Base-by-base conservation (phyloP, 2,888 invertebrate genomes). In the Leptopilina syphax region DNA sequence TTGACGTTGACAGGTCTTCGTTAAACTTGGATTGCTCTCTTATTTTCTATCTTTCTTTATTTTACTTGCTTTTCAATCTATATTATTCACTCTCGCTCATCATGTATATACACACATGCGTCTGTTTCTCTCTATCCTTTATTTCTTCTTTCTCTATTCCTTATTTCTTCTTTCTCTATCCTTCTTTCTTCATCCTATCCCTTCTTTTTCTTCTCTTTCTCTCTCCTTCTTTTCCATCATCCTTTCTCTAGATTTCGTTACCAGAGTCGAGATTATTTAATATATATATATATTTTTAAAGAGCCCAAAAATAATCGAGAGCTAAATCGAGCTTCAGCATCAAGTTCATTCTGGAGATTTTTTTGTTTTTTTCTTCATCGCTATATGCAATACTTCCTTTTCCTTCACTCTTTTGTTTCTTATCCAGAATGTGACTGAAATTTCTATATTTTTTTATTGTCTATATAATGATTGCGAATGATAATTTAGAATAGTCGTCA, bases 1-100 rank as follows among this genome's bases (percentile, higher is more conserved):
- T 78, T 79, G 84, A 82, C 81, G 77, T 82, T 82, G 84, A 84
- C 80, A 83, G 84, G 82, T 83, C 82, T 80, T 80, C 78, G 79
- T 80, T 80, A 83, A 83, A 83, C 81, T 77, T 81, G 78, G 82
- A 83, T 83, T 78, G 83, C 66, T 82, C 82, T 83, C 79, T 84
- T 76, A 77, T 79, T 82, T 81, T 83, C 54, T 77, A 65, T 50
- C 78, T 68, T 9, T 34, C 73, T 57, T 63, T 24, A 9, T 63
- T 24, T 63, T 18, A 18, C 60, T 60, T 60, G 6, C 5, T 60
- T 60, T 65, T 65, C 65, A 10, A 7, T 65, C 50, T 50, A 4
- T 24, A 12, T 50, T 13, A 27, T 24, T 50, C 70, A 24, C 80
- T 50, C 60, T 34, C 34, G 34, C 34, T 34, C 34, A 34, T 34